Evolutionary conservation across 2,113 vertebrate genomes (phyloP), one percentile per base, ranked within the genome.

Genomic region (Pavo muticus): DNA sequence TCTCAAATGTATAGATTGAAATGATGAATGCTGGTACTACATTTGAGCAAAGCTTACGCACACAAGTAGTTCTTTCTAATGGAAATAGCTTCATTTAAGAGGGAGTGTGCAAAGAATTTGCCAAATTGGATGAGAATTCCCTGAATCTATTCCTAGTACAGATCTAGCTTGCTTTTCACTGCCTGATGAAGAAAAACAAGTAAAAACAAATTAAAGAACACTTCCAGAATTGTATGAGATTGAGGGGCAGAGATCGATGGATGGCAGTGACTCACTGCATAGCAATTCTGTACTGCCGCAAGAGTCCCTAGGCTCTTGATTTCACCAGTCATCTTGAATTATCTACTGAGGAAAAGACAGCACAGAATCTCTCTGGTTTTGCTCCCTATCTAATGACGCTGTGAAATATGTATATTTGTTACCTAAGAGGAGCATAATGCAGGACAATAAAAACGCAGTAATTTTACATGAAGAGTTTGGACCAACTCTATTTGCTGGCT

Each of bases 181-280:
- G 78, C 85, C 39, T 88, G 68, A 83, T 94, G 96, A 94, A 94
- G 88, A 88, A 96, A 96, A 96, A 90, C 72, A 94, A 96, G 88
- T 54, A 50, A 95, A 96, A 96, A 94, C 88, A 96, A 95, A 90
- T 81, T 91, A 88, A 90, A 92, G 72, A 93, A 39, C 72, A 60
- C 83, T 86, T 86, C 25, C 24, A 74, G 88, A 96, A 93, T 90
- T 90, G 78, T 87, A 87, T 91, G 77, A 91, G 73, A 56, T 64
- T 40, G 76, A 72, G 44, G 56, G 50, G 64, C 56, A 65, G 54
- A 73, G 75, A 70, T 15, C 3, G 4, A 59, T 21, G 81, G 75
- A 76, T 1, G 0, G 12, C 70, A 85, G 50, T 59, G 88, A 88
- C 68, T 80, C 82, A 85, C 21, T 83, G 50, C 50, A 15, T 25